Evolutionary conservation across 2,113 vertebrate species (phyloP).

Genomic region (Stegastes partitus): DNA sequence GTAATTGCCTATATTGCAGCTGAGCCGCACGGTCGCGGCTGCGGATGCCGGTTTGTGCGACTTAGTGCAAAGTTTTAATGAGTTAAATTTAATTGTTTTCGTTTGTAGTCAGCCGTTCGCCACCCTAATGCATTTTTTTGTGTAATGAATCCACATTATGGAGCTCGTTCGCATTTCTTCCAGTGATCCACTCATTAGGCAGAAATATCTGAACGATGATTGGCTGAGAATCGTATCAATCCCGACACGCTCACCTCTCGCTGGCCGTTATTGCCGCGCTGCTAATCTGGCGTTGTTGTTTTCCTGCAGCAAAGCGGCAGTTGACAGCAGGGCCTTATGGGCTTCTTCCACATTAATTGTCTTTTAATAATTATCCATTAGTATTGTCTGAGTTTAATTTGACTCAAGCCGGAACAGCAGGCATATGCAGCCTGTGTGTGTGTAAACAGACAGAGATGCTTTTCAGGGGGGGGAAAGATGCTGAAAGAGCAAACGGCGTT

Average conservation of each 20-base stretch:
- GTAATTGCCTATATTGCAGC: conserved; percentile 61
- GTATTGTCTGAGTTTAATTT: conserved; percentile 49
- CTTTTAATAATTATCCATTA: conserved; percentile 71
- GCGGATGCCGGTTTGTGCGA: conserved; percentile 35
- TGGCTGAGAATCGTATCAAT: conserved; percentile 3
- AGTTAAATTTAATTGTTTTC: conserved; percentile 45
- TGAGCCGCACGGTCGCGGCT: conserved; percentile 15
- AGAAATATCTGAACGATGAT: conserved; percentile 29
- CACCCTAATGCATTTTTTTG: conserved; percentile 31
- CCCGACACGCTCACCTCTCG: background rate
- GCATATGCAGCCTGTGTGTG: background rate
- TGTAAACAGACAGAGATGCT: background rate
- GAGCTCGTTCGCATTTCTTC: background rate
- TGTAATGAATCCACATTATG: conserved; percentile 14
- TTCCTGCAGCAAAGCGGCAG: conserved; percentile 21
- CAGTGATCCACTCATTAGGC: conserved; percentile 20
- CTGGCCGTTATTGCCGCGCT: conserved; percentile 11
- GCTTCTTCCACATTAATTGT: conserved; percentile 54
- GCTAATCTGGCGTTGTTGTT: conserved; percentile 46
- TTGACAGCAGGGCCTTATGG: conserved; percentile 45
- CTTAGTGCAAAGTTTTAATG: conserved; percentile 59
- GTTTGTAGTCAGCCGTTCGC: conserved; percentile 42
- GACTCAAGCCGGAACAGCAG: conserved; percentile 4
- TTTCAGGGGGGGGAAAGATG: background rate
- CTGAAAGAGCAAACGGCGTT: background rate